phyloP scores from a whole-genome alignment of 2,888 invertebrate genomes.

The Drosophila incognita region DNA sequence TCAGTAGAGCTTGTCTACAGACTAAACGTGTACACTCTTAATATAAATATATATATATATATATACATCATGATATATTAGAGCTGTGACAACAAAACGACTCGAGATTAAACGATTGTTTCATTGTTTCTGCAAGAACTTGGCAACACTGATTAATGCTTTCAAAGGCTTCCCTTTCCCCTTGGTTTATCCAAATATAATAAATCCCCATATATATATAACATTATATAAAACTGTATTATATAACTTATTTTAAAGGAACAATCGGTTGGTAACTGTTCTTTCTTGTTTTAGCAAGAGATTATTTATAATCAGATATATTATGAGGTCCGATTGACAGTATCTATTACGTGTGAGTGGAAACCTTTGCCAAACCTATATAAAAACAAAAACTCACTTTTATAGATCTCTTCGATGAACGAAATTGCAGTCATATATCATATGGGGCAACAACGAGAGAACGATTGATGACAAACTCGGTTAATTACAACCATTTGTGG shows the following conservation, averaged over 20 bases:
- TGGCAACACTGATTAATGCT: neutral
- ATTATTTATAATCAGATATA: neutral
- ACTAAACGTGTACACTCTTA: neutral
- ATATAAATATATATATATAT: neutral
- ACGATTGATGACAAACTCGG: constrained; percentile 44
- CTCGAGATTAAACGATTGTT: neutral
- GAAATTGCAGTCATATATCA: constrained; percentile 43
- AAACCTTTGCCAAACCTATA: neutral
- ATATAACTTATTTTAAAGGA: neutral
- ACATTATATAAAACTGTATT: neutral
- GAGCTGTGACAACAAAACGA: neutral
- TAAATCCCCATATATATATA: too few species aligned
- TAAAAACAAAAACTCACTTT: neutral
- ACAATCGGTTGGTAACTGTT: neutral
- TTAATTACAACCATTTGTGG: constrained; percentile 56
- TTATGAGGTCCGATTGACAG: neutral
- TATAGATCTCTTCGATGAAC: neutral
- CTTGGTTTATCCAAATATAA: neutral
- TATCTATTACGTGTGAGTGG: neutral
- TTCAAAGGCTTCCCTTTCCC: neutral
- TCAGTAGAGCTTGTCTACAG: constrained; percentile 4
- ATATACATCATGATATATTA: neutral
- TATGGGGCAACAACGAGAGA: constrained; percentile 3
- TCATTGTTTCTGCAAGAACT: neutral
- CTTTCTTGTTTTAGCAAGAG: neutral